Evolutionary conservation across 1,140 invertebrate genomes (phyloP), one percentile per base, ranked within the genome.

Genomic region (Leptinotarsa texana): DNA sequence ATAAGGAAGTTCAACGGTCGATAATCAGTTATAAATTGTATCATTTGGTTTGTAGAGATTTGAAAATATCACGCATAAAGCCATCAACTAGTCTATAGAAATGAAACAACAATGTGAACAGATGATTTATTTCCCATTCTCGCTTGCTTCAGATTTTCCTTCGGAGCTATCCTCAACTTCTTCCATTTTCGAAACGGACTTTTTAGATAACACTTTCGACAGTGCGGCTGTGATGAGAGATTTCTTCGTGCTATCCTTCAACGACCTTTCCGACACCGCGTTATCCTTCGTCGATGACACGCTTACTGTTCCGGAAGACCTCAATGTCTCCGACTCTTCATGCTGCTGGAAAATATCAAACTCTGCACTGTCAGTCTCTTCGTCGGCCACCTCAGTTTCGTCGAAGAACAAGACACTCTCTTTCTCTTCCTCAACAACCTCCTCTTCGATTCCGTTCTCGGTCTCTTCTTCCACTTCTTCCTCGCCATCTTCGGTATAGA

Each of bases 291-390:
- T 17, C 61, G 33, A 42, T 21, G 61, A 62, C 11, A 15, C 17
- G 21, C 17, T 62, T 6, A 62, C 17, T n/a, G 61, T n/a, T 21
- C 5, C 21, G 3, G 17, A n/a, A 6, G 61, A 62, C 8, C 3
- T 21, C 15, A 15, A 0, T 0, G 17, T 13, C 17, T 62, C 21
- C 17, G 61, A 62, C 6, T 72, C 70, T 5, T 70, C 72, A 3
- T 62, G 67, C 18, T 65, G 78, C 57, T 77, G 77, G 69, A 81
- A 82, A 18, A 77, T 75, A 75, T 81, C 76, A 49, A 72, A 68
- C 15, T 75, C 83, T 65, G 80, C 84, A 62, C 85, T 76, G 68
- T 84, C 82, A 4, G 72, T 62, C 13, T 81, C 76, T 61, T 85
- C 83, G 63, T 82, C 82, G 63, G 72, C 49, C 42, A 81, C 83